Base-by-base conservation (phyloP, 2,888 invertebrate genomes). In the Andrena bicolor region DNA sequence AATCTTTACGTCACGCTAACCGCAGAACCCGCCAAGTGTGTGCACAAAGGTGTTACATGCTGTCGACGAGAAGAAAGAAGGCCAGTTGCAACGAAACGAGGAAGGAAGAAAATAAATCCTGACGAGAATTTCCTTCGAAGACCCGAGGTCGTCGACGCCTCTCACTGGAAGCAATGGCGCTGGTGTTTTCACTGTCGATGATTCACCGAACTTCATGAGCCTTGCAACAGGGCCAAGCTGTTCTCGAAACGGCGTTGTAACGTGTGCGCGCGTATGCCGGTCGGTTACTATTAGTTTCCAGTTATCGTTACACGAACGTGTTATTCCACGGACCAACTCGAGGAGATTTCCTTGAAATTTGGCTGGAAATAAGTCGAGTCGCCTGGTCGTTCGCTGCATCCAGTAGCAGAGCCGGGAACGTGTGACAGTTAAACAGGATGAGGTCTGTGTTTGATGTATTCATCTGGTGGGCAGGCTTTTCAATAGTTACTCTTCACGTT, bases 151-250 rank as follows among this genome's bases (percentile, higher is more conserved):
- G 60, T 61, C 74, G 60, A 66, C 60, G 51, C 49, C 63, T 10
- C 23, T 32, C 60, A 41, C 53, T 53, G 68, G 26, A 58, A 68
- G 68, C 58, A 23, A 26, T 26, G 56, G 23, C 51, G 51, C 4
- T 8, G 53, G 64, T 61, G 48, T 65, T 74, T 80, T 69, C 41
- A 6, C 61, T 61, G 66, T 56, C 51, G 76, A 65, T 81, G 78
- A 86, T 83, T 86, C 86, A 79, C 51, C 56, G 63, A 74, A 74
- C 32, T 20, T 60, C 35, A 41, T 35, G 51, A 23, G 71, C 13
- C 56, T 32, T 28, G 70, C 35, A 35, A 56, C 60, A 48, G 51
- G 60, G 48, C n/a, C 32, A 60, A 41, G 20, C 35, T 53, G 65
- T 70, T 73, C 53, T 63, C 73, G 65, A 78, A 83, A 84, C 71